Evolutionary conservation across 2,113 vertebrate genomes (phyloP).

Genomic region (Microcebus griseorufus): DNA sequence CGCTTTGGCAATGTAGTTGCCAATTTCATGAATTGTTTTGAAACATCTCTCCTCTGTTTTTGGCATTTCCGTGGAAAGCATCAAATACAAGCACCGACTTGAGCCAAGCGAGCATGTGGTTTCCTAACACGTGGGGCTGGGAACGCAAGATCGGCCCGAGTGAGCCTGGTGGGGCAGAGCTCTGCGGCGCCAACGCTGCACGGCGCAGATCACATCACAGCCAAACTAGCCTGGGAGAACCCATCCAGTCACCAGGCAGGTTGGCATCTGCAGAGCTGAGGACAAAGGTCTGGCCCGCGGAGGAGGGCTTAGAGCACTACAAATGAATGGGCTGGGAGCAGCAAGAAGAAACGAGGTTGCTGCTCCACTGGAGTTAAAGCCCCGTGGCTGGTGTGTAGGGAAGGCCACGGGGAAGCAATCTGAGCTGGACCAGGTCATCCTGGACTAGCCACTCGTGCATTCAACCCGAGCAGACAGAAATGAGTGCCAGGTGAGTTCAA

Average conservation of each 20-base stretch:
- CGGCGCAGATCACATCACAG: accelerated
- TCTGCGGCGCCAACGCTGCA: accelerated
- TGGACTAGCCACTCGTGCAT: background rate
- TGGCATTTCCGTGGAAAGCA: conserved; percentile 61
- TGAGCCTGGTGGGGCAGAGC: background rate
- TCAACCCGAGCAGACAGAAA: background rate
- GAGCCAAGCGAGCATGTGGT: conserved; percentile 66
- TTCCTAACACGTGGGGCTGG: background rate
- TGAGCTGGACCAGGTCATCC: background rate
- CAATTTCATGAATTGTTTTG: conserved; percentile 62
- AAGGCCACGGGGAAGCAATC: background rate
- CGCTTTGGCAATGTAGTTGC: background rate
- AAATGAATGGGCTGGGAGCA: background rate
- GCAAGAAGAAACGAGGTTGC: background rate
- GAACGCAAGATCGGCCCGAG: background rate
- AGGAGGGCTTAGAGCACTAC: background rate
- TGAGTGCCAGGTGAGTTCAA: background rate
- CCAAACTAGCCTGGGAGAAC: accelerated
- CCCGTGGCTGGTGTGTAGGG: accelerated
- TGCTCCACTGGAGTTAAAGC: background rate
- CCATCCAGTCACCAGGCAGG: background rate
- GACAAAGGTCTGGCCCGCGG: background rate
- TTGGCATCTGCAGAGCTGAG: accelerated
- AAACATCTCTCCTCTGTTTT: conserved; percentile 68
- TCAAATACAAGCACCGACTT: background rate